These are phyloP conservation scores for Stigmatopora argus DNA, from an alignment of 2,113 vertebrate species.

Conservation along the genomic window DNA sequence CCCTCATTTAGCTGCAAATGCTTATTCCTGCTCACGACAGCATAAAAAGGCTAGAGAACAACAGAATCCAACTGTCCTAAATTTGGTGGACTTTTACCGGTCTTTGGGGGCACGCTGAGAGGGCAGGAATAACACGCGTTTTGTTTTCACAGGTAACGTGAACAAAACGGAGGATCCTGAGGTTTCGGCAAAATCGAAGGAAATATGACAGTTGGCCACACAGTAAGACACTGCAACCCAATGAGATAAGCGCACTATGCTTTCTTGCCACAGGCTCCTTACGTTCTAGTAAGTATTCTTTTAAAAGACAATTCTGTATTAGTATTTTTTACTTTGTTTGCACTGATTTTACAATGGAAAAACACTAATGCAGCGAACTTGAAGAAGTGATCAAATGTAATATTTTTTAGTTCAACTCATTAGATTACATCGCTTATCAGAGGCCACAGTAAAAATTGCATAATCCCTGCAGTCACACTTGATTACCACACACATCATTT, in stretches of 20 bases:
- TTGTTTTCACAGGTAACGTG: too few species aligned
- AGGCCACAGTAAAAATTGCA: not conserved
- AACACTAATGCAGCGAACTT: too few species aligned
- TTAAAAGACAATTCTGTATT: too few species aligned
- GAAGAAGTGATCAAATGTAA: too few species aligned
- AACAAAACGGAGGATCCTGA: too few species aligned
- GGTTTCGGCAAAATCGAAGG: too few species aligned
- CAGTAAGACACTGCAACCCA: too few species aligned
- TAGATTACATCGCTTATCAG: not conserved
- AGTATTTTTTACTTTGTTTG: too few species aligned
- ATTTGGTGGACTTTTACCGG: not conserved
- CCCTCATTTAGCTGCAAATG: conserved; percentile 45
- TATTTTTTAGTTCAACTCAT: not conserved
- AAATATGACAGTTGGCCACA: too few species aligned
- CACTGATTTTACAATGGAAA: too few species aligned
- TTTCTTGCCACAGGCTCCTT: not conserved
- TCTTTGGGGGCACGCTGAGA: not conserved
- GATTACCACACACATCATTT: conserved; percentile 1
- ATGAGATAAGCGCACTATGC: not conserved
- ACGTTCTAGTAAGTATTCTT: not conserved
- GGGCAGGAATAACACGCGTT: not conserved
- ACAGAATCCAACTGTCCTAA: not conserved
- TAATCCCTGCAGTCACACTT: not conserved
- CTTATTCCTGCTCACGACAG: conserved; percentile 21
- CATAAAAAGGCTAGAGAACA: not conserved